Evolutionary conservation across 92 coral and sea anemone genomes (phyloP), one percentile per base, ranked within the genome.

Genomic region (Zoanthus sociatus): DNA sequence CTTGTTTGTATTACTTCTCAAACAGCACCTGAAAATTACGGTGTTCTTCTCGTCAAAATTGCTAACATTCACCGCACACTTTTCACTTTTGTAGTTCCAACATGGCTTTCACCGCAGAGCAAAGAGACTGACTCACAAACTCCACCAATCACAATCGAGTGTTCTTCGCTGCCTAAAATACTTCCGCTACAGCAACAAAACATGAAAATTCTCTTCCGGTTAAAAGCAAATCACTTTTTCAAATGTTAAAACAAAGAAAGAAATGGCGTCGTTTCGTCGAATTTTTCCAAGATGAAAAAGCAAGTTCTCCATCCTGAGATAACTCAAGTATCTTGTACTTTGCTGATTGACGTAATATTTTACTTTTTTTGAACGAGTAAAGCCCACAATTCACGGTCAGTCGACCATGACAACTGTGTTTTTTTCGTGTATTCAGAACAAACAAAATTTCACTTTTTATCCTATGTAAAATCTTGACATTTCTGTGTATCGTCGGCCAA

Each of bases 61-160:
- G 47, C 47, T 13, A 50, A 16, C 47, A 77, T 21, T 16, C 55
- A 5, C 66, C 32, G 56, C 56, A 5, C 16, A 20, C 15, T 60
- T 53, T 32, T 66, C 16, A 3, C n/a, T 17, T 44, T 60, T 3
- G 6, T 9, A 77, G 54, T 18, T 81, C 85, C 85, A 81, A 81
- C 73, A 81, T 81, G 85, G 85, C 85, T 67, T 64, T 47, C 30
- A 4, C 33, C 51, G 14, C 6, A 9, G 12, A 54, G 82, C n/a
- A 51, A n/a, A 73, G 11, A 47, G 84, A 64, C 73, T 79, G 84
- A 71, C 26, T 58, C 58, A 14, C 73, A 63, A 58, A 63, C 63
- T 81, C 84, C 45, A 81, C 85, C 85, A 81, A 81, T 81, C 85
- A 81, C 44, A 46, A 32, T 12, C 21, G 9, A 42, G 55, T 17